Evolutionary conservation across 2,888 invertebrate species (phyloP).

Genomic region (Candidula unifasciata): DNA sequence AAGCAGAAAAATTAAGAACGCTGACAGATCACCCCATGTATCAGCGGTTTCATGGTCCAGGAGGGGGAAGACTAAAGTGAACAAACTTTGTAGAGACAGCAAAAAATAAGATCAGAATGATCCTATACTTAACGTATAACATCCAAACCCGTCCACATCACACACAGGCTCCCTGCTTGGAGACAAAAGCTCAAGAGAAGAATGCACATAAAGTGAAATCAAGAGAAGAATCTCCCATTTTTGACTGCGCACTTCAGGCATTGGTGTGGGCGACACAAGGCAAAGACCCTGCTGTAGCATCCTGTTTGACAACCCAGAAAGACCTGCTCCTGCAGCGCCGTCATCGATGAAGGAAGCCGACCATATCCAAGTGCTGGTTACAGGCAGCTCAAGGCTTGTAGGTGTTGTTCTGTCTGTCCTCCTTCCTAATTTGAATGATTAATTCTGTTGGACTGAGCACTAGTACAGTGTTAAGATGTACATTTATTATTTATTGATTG

Average conservation of each 20-base stretch:
- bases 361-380: constrained; percentile 83
- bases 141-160: too few species aligned
- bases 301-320: not conserved
- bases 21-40: too few species aligned
- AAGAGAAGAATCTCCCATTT: not conserved
- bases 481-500: too few species aligned
- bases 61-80: too few species aligned
- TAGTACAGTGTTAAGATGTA: not conserved
- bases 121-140: too few species aligned
- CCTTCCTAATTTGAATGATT: constrained; percentile 21
- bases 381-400: constrained; percentile 90
- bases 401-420: constrained; percentile 84
- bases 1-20: too few species aligned
- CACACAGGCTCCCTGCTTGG: too few species aligned
- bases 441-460: not conserved
- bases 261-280: constrained; percentile 25
- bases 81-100: too few species aligned
- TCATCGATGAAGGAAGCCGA: constrained; percentile 80
- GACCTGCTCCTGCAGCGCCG: not conserved
- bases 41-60: too few species aligned
- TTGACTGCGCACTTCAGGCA: constrained; percentile 16
- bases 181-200: too few species aligned
- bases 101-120: too few species aligned
- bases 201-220: too few species aligned
- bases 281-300: constrained; percentile 6